Percentiles rank a stretch among this genome's conserved stretches.
Evolutionary conservation across 92 coral and sea anemone species (phyloP).

Genomic region (Bergia sp.): DNA sequence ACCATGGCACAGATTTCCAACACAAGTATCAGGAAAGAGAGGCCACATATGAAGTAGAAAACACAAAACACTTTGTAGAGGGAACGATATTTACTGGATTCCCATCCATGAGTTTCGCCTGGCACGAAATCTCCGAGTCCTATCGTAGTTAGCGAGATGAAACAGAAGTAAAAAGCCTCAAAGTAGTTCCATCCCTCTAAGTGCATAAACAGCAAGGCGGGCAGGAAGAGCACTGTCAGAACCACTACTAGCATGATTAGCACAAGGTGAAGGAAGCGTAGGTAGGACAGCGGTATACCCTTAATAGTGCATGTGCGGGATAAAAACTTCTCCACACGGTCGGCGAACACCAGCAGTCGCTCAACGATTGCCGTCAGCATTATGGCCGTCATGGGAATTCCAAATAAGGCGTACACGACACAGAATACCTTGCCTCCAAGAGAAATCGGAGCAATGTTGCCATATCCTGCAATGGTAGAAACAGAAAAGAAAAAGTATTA

Average conservation of each 20-base stretch:
- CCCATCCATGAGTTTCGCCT: conserved; percentile 87
- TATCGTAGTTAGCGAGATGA: conserved; percentile 93
- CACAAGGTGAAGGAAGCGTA: conserved; percentile 87
- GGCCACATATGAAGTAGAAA: conserved; percentile 88
- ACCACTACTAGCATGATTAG: conserved; percentile 72
- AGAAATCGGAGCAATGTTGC: conserved; percentile 93
- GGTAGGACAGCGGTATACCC: conserved; percentile 79
- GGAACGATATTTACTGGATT: conserved; percentile 75
- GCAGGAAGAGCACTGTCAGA: conserved; percentile 73
- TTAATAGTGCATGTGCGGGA: conserved; percentile 76
- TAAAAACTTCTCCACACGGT: conserved; percentile 69
- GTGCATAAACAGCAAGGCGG: conserved; percentile 83
- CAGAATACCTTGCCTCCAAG: conserved; percentile 93
- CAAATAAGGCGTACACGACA: conserved; percentile 93
- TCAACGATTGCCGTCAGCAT: conserved; percentile 98
- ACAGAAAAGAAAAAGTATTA: not conserved
- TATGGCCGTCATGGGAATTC: conserved; percentile 99
- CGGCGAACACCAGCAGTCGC: conserved; percentile 75
- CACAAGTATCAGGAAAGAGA: conserved; percentile 88
- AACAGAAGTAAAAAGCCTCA: conserved; percentile 95
- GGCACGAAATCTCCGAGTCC: conserved; percentile 99
- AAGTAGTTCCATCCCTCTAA: conserved; percentile 95
- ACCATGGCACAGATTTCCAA: conserved; percentile 97
- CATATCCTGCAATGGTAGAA: conserved; percentile 76
- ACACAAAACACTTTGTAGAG: conserved; percentile 87